Base-by-base conservation (phyloP, 2,888 invertebrate species). In the Crepidodera aurea region DNA sequence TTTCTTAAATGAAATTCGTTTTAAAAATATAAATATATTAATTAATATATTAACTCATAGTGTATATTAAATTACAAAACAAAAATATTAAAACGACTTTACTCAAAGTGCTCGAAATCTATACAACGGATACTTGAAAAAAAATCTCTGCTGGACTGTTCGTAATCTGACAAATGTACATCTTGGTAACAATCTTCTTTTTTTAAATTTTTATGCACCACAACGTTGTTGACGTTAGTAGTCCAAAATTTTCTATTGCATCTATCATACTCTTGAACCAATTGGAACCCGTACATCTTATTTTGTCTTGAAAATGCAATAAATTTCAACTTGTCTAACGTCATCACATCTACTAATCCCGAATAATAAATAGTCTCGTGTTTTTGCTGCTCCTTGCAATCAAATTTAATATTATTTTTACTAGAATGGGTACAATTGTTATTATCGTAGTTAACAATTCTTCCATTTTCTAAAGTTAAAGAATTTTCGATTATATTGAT, bases 381-480 rank as follows among this genome's bases (percentile, higher is more conserved):
- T 7, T 18, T 4, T 15, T 10, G 8, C 8, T 16, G 15, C 16
- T 42, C 8, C 1, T 19, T 13, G 18, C 42, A 42, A 42, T 42
- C 16, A 19, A 42, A 42, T 2, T 4, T 16, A 1, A 42, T n/a
- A 12, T 2, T 16, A 8, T 15, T 15, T 19, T 42, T 42, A 8
- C n/a, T 19, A 18, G 42, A n/a, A 13, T 42, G 19, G 1, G 19
- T 10, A 7, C 42, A 42, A 16, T 42, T 8, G 16, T 42, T 16
- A n/a, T 42, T 42, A 16, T 42, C 42, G 8, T 42, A 42, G 16
- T 42, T 42, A 1, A 42, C 1, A 4, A 42, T 7, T 42, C 42
- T 42, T 42, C 42, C 42, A 42, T 42, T 42, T 16, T 42, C 16
- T 2, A 42, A 42, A n/a, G 16, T 42, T 16, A 42, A 42, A 7